Base-by-base conservation (phyloP, 1,140 invertebrate species). In the Lucilia sericata region DNA sequence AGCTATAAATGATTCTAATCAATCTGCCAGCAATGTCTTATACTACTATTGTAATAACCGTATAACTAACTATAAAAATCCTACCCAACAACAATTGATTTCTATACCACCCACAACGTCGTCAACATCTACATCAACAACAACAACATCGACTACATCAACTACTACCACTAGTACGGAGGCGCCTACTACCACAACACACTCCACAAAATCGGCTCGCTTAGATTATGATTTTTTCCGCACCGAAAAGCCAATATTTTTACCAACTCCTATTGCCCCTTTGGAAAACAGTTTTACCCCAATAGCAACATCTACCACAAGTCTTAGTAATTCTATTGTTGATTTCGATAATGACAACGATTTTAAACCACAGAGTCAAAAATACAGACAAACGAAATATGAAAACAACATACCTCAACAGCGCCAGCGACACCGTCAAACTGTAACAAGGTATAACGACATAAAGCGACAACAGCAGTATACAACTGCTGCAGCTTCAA, bases 11-110 rank as follows among this genome's bases (percentile, higher is more conserved):
- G 65, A 70, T 70, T 10, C 65, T 25, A 21, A 19, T 70, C 17
- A 70, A 5, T 70, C 65, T 21, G 65, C 9, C 65, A 70, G 65
- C 65, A 12, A 70, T 70, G 19, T 70, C 21, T 21, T 70, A n/a
- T 70, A 70, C 9, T 70, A 70, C 21, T 70, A 70, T 70, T 70
- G 65, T 8, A 70, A 70, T 70, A 70, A 70, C 10, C 65, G 65
- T n/a, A 70, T 70, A 70, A 21, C 19, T 10, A 70, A 70, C 10
- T 70, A 70, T 25, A 70, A 70, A 70, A 70, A 70, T 10, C 65
- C 65, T 25, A 21, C 65, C 17, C n/a, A 70, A 70, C n/a, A 70
- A 21, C 21, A 7, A 42, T 42, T 60, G 17, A 10, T 42, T 0
- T 42, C 2, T 8, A 42, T 42, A 8, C 42, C 5, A 42, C 42